Evolutionary conservation across 1,140 invertebrate species (phyloP), one percentile per base, ranked within the genome.

Genomic region (Pectinophora gossypiella): DNA sequence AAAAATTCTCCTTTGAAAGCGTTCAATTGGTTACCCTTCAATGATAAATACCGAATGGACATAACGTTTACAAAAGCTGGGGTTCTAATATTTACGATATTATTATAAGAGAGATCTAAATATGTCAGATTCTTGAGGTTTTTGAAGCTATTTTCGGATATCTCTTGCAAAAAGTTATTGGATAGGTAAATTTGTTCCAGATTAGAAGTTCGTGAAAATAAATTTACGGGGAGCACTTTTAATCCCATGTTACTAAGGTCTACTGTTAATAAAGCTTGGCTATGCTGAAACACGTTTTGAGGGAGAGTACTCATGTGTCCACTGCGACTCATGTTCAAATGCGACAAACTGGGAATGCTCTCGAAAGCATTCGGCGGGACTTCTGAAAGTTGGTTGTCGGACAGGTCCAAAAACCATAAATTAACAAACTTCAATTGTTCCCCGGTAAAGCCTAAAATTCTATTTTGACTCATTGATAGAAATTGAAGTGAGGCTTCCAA

Each of bases 1-100:
- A 95, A 95, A 64, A 93, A 93, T 72, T 95, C 94, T 2, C 93
- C 94, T 86, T 94, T 95, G 64, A 95, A 95, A 0, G 92, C 91
- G 36, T 89, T 92, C 51, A 95, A 67, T 72, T 92, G 90, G 76
- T 95, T 95, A 9, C 91, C 90, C 53, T 90, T 91, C 6, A 96
- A 67, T 61, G 91, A 91, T 35, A 96, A 79, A 51, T 89, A 83
- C 60, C 91, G 89, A 27, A 96, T 87, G 51, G 93, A 92, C 87
- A 93, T 93, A 4, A 92, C 86, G 68, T 92, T 91, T 3, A 91
- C 89, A 80, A 93, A 93, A 13, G 92, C 90, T 0, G 90, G 90
- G 19, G 91, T 91, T 22, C 92, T 89, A n/a, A 96, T 94, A 36
- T 90, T 92, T 9, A 89, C 90, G n/a, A 97, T 94, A 42, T 90